Conservation (phyloP, 1,140 invertebrate genomes). For the Triops longicaudatus region DNA sequence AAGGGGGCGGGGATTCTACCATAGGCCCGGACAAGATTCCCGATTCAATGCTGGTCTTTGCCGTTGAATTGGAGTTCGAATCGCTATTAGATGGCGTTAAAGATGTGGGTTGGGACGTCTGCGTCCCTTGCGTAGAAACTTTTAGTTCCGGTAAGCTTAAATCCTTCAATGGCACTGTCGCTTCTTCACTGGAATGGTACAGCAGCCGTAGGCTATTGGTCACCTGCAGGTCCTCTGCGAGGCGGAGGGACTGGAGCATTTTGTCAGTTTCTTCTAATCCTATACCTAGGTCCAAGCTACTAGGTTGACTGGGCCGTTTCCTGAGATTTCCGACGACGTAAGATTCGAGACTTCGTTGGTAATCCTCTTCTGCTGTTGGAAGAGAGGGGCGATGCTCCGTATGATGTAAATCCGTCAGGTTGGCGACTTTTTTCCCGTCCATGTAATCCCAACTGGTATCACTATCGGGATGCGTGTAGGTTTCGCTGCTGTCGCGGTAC, state of each 20-base stretch:
- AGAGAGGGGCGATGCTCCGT: not conserved
- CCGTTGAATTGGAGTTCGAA: not conserved
- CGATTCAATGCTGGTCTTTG: not conserved
- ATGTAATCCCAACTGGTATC: conserved; percentile 30
- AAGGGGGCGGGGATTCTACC: not conserved
- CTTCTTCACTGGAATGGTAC: not conserved
- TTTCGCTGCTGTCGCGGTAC: conserved; percentile 16
- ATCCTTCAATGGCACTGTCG: not conserved
- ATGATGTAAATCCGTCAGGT: not conserved
- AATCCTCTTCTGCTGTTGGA: not conserved
- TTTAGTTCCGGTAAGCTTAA: not conserved
- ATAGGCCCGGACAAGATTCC: not conserved
- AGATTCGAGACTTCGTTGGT: conserved; percentile 6
- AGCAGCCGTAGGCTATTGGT: conserved; percentile 16
- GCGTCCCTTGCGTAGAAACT: not conserved
- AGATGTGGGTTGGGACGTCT: not conserved
- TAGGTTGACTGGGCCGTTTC: conserved; percentile 20
- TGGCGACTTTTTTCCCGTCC: not conserved
- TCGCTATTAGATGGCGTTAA: not conserved
- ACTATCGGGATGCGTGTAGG: conserved; percentile 25
- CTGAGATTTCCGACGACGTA: conserved; percentile 28
- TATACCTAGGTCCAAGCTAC: not conserved
- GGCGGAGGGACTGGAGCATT: conserved; percentile 19
- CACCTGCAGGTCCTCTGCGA: conserved; percentile 23
- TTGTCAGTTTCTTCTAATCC: conserved; percentile 22